A percentile compares a stretch with the other conserved stretches of the same genome.
phyloP scores from a whole-genome alignment of 37 sponge, comb jelly and placozoan genomes.

The Beroe forskalii region DNA sequence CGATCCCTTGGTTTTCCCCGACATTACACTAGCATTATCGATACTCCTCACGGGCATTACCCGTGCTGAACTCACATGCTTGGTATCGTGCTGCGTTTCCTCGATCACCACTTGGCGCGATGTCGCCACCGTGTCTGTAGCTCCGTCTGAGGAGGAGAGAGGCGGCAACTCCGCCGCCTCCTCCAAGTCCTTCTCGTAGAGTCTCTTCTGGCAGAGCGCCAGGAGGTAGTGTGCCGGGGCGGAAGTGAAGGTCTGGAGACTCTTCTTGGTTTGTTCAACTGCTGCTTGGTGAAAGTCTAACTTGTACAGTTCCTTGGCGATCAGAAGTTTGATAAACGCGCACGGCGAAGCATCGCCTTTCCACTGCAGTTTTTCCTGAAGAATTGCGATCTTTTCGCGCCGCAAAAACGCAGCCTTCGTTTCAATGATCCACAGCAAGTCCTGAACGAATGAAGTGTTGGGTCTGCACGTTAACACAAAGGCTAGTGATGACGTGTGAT shows the following conservation, averaged over 20 bases:
- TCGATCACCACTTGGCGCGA: constrained; percentile 5
- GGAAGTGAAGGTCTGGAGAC: neutral
- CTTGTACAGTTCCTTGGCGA: neutral
- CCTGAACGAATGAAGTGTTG: neutral
- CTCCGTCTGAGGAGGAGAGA: neutral
- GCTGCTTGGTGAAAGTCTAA: constrained; percentile 14
- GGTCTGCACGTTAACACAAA: constrained; percentile 3
- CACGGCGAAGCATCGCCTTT: neutral
- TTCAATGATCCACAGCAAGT: constrained; percentile 24
- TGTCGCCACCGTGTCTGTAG: neutral
- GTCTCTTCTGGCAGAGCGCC: constrained; percentile 34
- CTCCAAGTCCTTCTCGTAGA: constrained; percentile 44
- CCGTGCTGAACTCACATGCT: constrained; percentile 1
- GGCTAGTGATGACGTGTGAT: constrained; percentile 1
- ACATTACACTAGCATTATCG: neutral
- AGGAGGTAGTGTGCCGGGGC: constrained; percentile 6
- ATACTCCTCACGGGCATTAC: constrained; percentile 36
- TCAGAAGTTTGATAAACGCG: neutral
- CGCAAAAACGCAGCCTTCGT: constrained; percentile 15
- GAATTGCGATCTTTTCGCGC: constrained; percentile 2
- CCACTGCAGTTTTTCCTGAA: constrained; percentile 5
- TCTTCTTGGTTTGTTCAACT: neutral
- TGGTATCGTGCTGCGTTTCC: constrained; percentile 29
- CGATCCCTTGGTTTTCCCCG: neutral
- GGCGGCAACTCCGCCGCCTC: neutral